Percentiles rank a stretch among this genome's conserved stretches.
phyloP scores from a whole-genome alignment of 2,113 vertebrate species.

The Podilymbus podiceps region DNA sequence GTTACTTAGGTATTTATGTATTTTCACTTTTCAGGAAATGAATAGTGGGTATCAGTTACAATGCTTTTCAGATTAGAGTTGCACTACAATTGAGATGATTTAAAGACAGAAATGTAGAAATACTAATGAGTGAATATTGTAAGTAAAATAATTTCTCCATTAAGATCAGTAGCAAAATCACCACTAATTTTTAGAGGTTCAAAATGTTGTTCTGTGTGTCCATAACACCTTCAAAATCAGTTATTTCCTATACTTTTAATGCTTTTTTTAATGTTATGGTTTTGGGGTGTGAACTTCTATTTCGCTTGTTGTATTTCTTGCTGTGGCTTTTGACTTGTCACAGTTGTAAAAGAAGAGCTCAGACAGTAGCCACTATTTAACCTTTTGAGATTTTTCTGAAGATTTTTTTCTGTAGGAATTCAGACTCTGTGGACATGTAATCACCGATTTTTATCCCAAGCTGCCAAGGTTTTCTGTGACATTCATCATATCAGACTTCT shows the following conservation, averaged over 20 bases:
- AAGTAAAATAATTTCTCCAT: not conserved
- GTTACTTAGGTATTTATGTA: not conserved
- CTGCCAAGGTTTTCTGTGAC: not conserved
- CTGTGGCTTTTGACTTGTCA: not conserved
- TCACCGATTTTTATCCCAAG: not conserved
- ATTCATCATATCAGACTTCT: not conserved
- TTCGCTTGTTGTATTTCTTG: not conserved
- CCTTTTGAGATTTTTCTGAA: not conserved
- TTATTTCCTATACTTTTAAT: not conserved
- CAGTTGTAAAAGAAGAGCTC: not conserved
- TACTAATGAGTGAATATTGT: not conserved
- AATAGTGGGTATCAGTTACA: not conserved
- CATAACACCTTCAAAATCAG: not conserved
- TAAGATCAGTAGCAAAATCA: not conserved
- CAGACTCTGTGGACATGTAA: not conserved
- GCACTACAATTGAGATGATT: not conserved
- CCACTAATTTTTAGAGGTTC: not conserved
- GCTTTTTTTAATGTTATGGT: not conserved
- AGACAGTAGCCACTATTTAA: not conserved
- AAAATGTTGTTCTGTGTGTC: not conserved
- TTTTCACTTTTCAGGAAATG: not conserved
- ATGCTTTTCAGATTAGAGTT: not conserved
- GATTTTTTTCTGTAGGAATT: not conserved
- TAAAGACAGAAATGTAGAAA: not conserved
- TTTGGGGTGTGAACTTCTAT: not conserved